A percentile compares a stretch with the other conserved stretches of the same genome.
Conservation (phyloP, 2,113 vertebrate species). For the Neolamprologus ventralis region DNA sequence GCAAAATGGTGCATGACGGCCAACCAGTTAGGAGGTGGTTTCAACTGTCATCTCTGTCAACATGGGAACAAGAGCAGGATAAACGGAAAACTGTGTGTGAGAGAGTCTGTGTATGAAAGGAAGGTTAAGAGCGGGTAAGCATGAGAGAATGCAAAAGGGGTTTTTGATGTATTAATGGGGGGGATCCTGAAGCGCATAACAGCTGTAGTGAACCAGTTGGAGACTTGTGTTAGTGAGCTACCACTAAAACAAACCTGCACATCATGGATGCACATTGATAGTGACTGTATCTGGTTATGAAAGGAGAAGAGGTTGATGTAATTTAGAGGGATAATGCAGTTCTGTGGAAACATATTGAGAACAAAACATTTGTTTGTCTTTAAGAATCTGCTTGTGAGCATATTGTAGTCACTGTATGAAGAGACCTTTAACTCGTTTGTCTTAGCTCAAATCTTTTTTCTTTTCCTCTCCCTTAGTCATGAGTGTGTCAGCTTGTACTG, state of each 20-base stretch:
- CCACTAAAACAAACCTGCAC: neutral
- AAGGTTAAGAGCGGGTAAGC: neutral
- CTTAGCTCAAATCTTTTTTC: neutral
- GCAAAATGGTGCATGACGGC: constrained; percentile 56
- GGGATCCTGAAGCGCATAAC: neutral
- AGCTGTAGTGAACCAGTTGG: neutral
- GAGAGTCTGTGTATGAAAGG: neutral
- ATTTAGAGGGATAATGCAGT: neutral
- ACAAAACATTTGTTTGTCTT: neutral
- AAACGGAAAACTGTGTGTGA: neutral
- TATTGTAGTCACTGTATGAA: neutral
- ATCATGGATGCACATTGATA: neutral
- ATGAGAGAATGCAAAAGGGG: neutral
- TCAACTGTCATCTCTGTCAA: constrained; percentile 60
- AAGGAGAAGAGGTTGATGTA: neutral
- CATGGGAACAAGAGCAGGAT: constrained; percentile 11
- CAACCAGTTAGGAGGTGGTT: constrained; percentile 54
- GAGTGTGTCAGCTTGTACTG: neutral
- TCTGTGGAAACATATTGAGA: neutral
- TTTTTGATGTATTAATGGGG: neutral
- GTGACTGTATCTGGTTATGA: neutral
- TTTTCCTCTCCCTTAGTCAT: neutral
- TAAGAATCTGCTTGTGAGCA: neutral
- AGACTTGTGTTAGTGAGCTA: neutral
- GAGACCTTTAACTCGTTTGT: neutral